Percentiles rank a stretch among this genome's conserved stretches.
Conservation (phyloP, 1,140 invertebrate species). For the Zeugodacus cucurbitae region DNA sequence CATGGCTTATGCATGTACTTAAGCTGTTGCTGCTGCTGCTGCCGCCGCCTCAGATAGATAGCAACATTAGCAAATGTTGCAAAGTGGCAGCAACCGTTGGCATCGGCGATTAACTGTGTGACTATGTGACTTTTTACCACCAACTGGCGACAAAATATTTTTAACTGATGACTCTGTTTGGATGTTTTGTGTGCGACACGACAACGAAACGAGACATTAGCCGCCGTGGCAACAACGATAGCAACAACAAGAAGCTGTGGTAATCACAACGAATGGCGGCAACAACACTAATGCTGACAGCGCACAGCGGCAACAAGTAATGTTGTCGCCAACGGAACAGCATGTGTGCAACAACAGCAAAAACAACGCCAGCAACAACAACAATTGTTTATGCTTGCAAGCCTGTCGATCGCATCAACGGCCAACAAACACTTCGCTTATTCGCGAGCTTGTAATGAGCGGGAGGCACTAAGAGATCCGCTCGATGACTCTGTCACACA, state of each 20-base stretch:
- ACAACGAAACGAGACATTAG: neutral
- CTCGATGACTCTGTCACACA: neutral
- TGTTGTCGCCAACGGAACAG: neutral
- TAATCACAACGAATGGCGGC: neutral
- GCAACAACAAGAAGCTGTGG: neutral
- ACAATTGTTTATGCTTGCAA: neutral
- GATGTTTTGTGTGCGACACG: slow-evolving; percentile 13
- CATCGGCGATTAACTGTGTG: slow-evolving; percentile 6
- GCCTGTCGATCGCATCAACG: slow-evolving; percentile 30
- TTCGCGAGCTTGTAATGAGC: neutral
- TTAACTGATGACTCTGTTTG: slow-evolving; percentile 25
- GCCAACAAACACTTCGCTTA: neutral
- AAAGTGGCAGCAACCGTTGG: neutral
- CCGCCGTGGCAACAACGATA: neutral
- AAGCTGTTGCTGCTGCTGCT: neutral
- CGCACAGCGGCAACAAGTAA: slow-evolving; percentile 23
- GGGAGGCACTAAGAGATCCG: neutral
- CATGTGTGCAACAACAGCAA: slow-evolving; percentile 10
- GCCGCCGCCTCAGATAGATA: neutral
- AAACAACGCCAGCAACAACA: neutral
- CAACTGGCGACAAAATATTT: slow-evolving; percentile 15
- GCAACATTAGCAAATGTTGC: neutral
- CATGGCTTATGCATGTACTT: too few species aligned
- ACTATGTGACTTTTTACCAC: slow-evolving; percentile 37
- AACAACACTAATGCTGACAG: slow-evolving; percentile 23